Evolutionary conservation across 2,888 invertebrate genomes (phyloP).

Genomic region (Sceliomorpha sp.): DNA sequence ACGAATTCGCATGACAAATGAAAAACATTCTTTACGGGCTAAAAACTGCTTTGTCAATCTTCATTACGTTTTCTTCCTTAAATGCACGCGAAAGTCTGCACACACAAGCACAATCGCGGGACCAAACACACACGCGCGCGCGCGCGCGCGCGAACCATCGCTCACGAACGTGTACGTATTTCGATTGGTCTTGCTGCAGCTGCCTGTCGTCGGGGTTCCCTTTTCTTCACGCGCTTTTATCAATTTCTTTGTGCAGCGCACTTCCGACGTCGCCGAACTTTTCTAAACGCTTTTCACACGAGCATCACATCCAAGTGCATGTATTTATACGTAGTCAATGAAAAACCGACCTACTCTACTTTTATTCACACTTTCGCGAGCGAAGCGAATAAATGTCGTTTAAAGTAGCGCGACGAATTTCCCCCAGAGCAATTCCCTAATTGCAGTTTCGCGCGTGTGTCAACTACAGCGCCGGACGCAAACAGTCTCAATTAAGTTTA

Average conservation of each 20-base stretch:
- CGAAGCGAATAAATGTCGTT: constrained; percentile 27
- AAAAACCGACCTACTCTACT: constrained; percentile 50
- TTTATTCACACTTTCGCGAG: constrained; percentile 33
- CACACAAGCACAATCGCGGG: no score
- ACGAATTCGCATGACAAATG: no score
- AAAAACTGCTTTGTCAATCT: no score
- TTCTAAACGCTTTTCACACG: constrained; percentile 39
- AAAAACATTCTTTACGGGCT: no score
- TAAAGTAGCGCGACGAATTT: constrained; percentile 29
- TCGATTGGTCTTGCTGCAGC: constrained; percentile 3
- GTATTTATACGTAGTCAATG: constrained; percentile 44
- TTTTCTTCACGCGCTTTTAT: background rate
- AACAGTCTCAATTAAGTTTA: background rate
- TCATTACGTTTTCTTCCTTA: no score
- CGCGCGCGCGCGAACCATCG: no score
- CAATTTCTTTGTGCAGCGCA: constrained; percentile 17
- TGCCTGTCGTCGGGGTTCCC: no score
- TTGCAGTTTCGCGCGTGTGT: constrained; percentile 11
- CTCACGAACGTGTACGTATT: no score
- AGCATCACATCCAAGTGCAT: constrained; percentile 37
- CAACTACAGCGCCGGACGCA: no score
- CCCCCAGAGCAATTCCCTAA: constrained; percentile 30
- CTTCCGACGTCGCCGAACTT: constrained; percentile 21
- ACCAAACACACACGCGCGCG: no score
- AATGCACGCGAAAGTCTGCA: no score